Evolutionary conservation across 2,797 vertebrate species (phyloP), one percentile per base, ranked within the genome.

Genomic region (Anisognathus igniventris): DNA sequence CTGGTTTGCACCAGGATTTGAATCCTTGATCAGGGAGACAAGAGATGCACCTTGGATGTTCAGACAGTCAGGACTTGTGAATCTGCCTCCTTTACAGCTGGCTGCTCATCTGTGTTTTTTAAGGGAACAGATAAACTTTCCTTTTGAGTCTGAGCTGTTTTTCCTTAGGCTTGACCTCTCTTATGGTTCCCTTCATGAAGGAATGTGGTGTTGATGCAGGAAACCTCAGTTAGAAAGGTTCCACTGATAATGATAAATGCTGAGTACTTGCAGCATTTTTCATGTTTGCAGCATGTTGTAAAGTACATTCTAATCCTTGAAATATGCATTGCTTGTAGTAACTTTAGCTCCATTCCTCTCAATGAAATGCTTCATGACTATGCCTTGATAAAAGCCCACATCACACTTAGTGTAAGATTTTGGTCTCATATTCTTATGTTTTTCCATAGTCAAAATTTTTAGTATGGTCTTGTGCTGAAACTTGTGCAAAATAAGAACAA

Each of bases 41-140:
- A 30, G 71, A 61, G 45, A 56, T 31, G 14, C 10, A 10, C 30
- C 1, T 0, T 54, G 33, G 62, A 44, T 5, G 0, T 40, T 67
- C 67, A 78, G 27, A 31, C 45, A 33, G 30, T 45, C 3, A 1
- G 5, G 62, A 37, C 0, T 2, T 39, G 22, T 45, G 50, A 30
- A 8, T 51, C 30, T 47, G 22, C 44, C 50, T 73, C 51, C 20
- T 86, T 64, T 74, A 47, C 25, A 56, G 33, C 42, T 85, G 24
- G 9, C 42, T 73, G 58, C 33, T 92, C 31, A 15, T 53, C 1
- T 0, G 2, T 1, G 0, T 68, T 65, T 66, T 74, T 28, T 18
- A 45, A 60, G 16, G 28, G 24, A 64, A 31, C 7, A 53, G 19
- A 18, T 19, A 2, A 75, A 74, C n/a, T 71, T 37, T 13, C 18